Evolutionary conservation across 2,113 vertebrate species (phyloP).

Genomic region (Trichomycterus rosablanca): DNA sequence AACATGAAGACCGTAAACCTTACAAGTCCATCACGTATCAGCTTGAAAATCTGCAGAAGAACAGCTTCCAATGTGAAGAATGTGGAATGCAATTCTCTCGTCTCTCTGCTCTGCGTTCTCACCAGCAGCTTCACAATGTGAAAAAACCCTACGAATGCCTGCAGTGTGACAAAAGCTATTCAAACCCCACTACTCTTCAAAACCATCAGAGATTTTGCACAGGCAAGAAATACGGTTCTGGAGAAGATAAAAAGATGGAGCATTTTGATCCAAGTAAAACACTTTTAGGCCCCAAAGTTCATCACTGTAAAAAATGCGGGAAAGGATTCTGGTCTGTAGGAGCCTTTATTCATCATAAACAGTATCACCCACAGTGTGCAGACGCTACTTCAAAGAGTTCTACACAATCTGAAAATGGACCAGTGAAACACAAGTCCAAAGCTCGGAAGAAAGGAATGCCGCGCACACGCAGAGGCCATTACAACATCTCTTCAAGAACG

Average conservation of each 20-base stretch:
- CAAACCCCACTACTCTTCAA: slow-evolving; percentile 52
- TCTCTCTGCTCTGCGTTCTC: slow-evolving; percentile 63
- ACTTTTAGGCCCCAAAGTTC: slow-evolving; percentile 68
- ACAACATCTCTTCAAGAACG: background rate
- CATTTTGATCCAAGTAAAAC: slow-evolving; percentile 73
- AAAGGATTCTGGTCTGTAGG: slow-evolving; percentile 74
- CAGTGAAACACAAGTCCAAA: slow-evolving; percentile 49
- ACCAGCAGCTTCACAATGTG: slow-evolving; percentile 61
- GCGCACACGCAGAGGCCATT: slow-evolving; percentile 28
- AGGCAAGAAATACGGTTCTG: slow-evolving; percentile 22
- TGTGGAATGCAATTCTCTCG: slow-evolving; percentile 63
- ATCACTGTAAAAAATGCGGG: slow-evolving; percentile 68
- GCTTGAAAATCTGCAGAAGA: slow-evolving; percentile 48
- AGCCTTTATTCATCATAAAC: slow-evolving; percentile 69
- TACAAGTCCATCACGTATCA: slow-evolving; percentile 43
- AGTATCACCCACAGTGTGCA: slow-evolving; percentile 55
- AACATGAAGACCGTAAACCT: slow-evolving; percentile 44
- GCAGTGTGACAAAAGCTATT: slow-evolving; percentile 58
- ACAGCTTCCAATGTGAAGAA: slow-evolving; percentile 52
- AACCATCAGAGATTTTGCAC: slow-evolving; percentile 58
- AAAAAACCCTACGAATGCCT: slow-evolving; percentile 59
- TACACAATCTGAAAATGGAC: background rate
- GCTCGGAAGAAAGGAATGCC: slow-evolving; percentile 61
- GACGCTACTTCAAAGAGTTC: slow-evolving; percentile 51
- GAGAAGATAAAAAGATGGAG: slow-evolving; percentile 38